Conservation (phyloP, 30 jellyfish, hydroid and myxozoan genomes). For the Chrysaora quinquecirrha region DNA sequence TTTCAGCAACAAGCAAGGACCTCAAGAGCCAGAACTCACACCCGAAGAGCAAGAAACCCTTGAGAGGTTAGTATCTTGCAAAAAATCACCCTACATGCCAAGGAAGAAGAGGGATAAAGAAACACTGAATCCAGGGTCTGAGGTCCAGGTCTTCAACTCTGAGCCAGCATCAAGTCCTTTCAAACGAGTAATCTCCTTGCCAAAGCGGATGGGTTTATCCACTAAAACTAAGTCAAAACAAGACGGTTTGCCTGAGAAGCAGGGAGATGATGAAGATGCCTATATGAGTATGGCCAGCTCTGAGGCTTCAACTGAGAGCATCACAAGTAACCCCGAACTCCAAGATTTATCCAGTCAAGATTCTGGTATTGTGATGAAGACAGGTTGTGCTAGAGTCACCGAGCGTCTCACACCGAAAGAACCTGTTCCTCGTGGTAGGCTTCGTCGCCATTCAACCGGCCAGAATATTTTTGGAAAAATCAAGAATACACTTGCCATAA, state of each 20-base stretch:
- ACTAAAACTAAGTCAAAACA: neutral
- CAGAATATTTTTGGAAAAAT: neutral
- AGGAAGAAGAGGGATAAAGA: neutral
- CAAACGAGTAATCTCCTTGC: neutral
- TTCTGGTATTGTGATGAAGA: neutral
- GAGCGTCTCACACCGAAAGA: neutral
- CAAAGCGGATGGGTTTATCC: neutral
- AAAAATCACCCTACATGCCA: neutral
- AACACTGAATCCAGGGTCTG: neutral
- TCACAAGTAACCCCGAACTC: neutral
- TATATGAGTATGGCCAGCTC: neutral
- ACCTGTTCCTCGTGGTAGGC: neutral
- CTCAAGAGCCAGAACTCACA: conserved; percentile 36
- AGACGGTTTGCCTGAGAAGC: neutral
- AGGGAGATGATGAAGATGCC: neutral
- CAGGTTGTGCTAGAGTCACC: neutral
- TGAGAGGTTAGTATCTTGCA: conserved; percentile 45
- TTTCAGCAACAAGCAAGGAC: conserved; percentile 11
- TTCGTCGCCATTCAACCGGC: neutral
- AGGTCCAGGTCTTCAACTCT: neutral
- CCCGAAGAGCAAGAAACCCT: conserved; percentile 63
- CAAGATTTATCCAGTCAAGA: neutral
- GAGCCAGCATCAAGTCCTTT: neutral
- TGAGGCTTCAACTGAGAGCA: neutral
- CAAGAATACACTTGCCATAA: neutral